Evolutionary conservation across 2,888 invertebrate genomes (phyloP).

Genomic region (Sturmia bella): DNA sequence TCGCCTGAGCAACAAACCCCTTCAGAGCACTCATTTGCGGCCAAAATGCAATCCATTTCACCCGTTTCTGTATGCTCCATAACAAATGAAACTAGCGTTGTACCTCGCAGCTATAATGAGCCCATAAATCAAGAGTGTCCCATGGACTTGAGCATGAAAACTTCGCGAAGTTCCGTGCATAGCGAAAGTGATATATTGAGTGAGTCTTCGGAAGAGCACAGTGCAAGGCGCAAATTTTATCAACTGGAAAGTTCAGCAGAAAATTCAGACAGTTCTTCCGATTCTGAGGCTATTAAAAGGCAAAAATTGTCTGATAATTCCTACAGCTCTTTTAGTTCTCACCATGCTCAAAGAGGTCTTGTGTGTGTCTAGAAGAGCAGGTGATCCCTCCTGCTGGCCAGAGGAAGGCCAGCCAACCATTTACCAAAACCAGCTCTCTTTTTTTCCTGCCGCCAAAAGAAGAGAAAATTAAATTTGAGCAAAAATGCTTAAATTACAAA

Average conservation of each 20-base stretch:
- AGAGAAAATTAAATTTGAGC: conserved; percentile 3
- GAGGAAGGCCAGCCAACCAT: not conserved
- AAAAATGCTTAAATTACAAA: conserved; percentile 2
- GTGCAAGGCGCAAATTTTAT: conserved; percentile 76
- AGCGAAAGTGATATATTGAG: conserved; percentile 77
- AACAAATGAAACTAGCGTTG: conserved; percentile 71
- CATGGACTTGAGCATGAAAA: conserved; percentile 88
- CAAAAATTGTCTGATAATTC: conserved; percentile 54
- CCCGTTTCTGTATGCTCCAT: conserved; percentile 79
- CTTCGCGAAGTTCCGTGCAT: conserved; percentile 77
- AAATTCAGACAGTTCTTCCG: conserved; percentile 54
- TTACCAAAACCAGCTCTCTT: conserved; percentile 61
- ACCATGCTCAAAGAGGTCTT: conserved; percentile 64
- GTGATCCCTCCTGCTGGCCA: not conserved
- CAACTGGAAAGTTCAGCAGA: conserved; percentile 73
- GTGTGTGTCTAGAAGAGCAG: conserved; percentile 53
- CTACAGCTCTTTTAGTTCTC: conserved; percentile 47
- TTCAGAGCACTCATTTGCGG: conserved; percentile 73
- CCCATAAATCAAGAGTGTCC: conserved; percentile 71
- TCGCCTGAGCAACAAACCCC: conserved; percentile 79
- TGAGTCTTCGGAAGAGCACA: conserved; percentile 73
- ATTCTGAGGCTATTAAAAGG: conserved; percentile 55
- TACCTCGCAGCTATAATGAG: conserved; percentile 86
- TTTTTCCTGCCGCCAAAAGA: conserved; percentile 7
- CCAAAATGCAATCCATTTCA: conserved; percentile 79